Evolutionary conservation across 2,888 invertebrate species (phyloP).

Genomic region (Drosophila limbata): DNA sequence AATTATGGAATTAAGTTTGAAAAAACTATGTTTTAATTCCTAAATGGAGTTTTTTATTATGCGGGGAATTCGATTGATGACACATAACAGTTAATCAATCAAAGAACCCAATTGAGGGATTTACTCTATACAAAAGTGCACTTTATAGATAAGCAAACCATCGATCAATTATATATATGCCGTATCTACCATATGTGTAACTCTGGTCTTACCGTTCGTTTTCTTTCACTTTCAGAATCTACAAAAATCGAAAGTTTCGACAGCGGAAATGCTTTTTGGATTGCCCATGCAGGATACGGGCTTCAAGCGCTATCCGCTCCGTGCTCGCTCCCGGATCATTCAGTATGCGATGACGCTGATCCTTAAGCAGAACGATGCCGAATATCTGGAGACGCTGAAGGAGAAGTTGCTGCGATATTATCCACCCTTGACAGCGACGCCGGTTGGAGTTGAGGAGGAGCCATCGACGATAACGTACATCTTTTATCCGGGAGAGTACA

Average conservation of each 20-base stretch:
- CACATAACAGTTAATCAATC: slow-evolving; percentile 16
- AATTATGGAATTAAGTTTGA: neutral
- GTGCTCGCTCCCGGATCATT: slow-evolving; percentile 93
- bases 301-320: slow-evolving; percentile 93
- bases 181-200: slow-evolving; percentile 7
- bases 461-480: slow-evolving; percentile 87
- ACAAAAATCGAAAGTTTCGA: slow-evolving; percentile 93
- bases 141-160: slow-evolving; percentile 29
- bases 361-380: slow-evolving; percentile 91
- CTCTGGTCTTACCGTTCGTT: slow-evolving; percentile 16
- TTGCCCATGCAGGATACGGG: slow-evolving; percentile 96
- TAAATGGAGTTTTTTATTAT: neutral
- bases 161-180: slow-evolving; percentile 12
- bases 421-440: slow-evolving; percentile 87
- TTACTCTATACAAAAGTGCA: slow-evolving; percentile 8
- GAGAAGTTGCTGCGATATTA: slow-evolving; percentile 90
- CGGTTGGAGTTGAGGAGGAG: slow-evolving; percentile 49
- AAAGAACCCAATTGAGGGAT: slow-evolving; percentile 9
- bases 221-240: slow-evolving; percentile 87
- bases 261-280: slow-evolving; percentile 96
- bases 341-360: slow-evolving; percentile 96
- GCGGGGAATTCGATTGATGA: slow-evolving; percentile 4
- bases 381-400: slow-evolving; percentile 91
- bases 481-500: slow-evolving; percentile 95
- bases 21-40: neutral